Evolutionary conservation across 1,140 invertebrate species (phyloP).

Genomic region (Drosophila sturtevanti): DNA sequence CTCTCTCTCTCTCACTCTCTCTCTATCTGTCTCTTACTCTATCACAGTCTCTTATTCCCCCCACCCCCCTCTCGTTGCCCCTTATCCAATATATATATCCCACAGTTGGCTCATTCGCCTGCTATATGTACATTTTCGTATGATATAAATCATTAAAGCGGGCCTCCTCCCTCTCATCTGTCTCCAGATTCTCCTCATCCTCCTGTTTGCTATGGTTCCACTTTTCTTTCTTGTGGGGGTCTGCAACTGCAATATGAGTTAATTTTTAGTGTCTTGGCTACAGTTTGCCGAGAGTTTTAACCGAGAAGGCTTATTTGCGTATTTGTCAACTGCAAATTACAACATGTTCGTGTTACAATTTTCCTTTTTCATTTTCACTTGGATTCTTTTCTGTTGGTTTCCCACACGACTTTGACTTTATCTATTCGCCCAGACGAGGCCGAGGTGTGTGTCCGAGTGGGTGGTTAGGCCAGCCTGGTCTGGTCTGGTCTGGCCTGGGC

Average conservation of each 20-base stretch:
- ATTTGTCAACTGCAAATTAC: slow-evolving; percentile 81
- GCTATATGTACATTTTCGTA: slow-evolving; percentile 14
- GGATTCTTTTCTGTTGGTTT: slow-evolving; percentile 33
- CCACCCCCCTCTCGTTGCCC: not conserved
- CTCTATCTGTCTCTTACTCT: too few species aligned
- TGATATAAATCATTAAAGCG: slow-evolving; percentile 63
- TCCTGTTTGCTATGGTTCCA: not conserved
- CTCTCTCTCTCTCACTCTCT: too few species aligned
- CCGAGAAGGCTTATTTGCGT: slow-evolving; percentile 61
- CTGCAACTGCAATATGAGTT: slow-evolving; percentile 68
- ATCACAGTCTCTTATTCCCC: not conserved
- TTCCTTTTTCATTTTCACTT: slow-evolving; percentile 31
- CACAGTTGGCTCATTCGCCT: not conserved
- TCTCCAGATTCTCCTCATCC: not conserved
- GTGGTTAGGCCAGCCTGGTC: not conserved
- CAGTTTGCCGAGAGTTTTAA: not conserved
- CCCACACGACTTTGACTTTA: slow-evolving; percentile 53
- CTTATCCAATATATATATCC: not conserved
- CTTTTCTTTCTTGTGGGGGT: not conserved
- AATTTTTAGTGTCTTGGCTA: slow-evolving; percentile 57
- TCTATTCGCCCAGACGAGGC: slow-evolving; percentile 2
- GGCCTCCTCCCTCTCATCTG: not conserved
- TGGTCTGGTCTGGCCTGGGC: slow-evolving; percentile 26
- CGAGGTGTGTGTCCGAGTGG: slow-evolving; percentile 7
- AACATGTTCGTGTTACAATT: slow-evolving; percentile 36